phyloP scores from a whole-genome alignment of 2,888 invertebrate genomes.

The Acleris laterana region DNA sequence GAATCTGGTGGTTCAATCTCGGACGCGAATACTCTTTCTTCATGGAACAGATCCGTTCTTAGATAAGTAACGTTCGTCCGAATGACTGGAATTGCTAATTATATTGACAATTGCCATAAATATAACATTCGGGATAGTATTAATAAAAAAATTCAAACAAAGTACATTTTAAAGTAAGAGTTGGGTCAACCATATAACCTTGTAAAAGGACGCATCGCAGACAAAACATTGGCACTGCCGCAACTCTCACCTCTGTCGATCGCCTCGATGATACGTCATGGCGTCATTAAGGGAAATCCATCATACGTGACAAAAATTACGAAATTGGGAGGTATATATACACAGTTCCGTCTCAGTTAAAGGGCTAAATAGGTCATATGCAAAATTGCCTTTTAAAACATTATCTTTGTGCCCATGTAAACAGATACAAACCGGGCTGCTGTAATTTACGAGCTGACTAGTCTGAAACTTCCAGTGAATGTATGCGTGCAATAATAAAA shows the following conservation, averaged over 20 bases:
- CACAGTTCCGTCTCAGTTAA: background rate
- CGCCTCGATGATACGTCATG: slow-evolving; percentile 19
- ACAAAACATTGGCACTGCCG: slow-evolving; percentile 30
- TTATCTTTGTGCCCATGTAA: too few relatives aligned
- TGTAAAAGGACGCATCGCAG: slow-evolving; percentile 26
- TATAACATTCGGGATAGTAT: too few relatives aligned
- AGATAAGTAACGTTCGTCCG: background rate
- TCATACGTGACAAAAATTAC: slow-evolving; percentile 10
- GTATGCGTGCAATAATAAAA: too few relatives aligned
- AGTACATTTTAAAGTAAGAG: slow-evolving; percentile 23
- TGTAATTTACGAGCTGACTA: too few relatives aligned
- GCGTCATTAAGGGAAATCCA: slow-evolving; percentile 18
- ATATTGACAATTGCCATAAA: background rate
- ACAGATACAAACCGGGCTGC: too few relatives aligned
- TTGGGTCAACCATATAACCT: slow-evolving; percentile 18
- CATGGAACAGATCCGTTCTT: slow-evolving; percentile 7
- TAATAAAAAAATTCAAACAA: background rate
- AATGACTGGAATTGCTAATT: slow-evolving; percentile 4
- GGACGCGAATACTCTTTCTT: slow-evolving; percentile 25
- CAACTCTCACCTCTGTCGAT: slow-evolving; percentile 27
- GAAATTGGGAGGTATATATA: background rate
- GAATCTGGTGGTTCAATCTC: slow-evolving; percentile 54
- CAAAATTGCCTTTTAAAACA: background rate
- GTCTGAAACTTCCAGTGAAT: too few relatives aligned
- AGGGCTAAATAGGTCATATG: background rate